Evolutionary conservation across 2,797 vertebrate species (phyloP), one percentile per base, ranked within the genome.

Genomic region (Helarctos malayanus): DNA sequence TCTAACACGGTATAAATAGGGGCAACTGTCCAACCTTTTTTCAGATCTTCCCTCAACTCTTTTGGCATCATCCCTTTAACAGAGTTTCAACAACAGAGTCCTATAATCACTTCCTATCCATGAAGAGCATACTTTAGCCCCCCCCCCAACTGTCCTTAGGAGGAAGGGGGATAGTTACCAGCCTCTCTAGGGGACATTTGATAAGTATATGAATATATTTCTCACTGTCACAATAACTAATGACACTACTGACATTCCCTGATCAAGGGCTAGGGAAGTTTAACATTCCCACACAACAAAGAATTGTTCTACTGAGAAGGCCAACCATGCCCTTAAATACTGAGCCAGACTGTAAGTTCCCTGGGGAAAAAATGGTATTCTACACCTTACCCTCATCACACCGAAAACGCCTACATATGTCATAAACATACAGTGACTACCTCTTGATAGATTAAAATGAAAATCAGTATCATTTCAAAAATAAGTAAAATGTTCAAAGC

Each of bases 391-490:
- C 7, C 52, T 93, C 65, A 63, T 52, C 27, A 23, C 13, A 75
- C 5, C 23, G 52, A 56, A 47, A 92, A 81, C 5, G 63, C 38
- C 16, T 65, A 45, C 25, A n/a, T 54, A 38, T 15, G 52, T 52
- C 94, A 81, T 49, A 63, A 92, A 84, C 9, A 41, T 18, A 75
- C 29, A 79, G 1, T 45, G 57, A 91, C 41, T 94, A 76, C 1
- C 9, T 80, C 69, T 68, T 61, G 21, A 87, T 29, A 68, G 29
- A 57, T 75, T 89, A 85, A 84, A 56, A 75, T 49, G 9, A 95
- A 94, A 91, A 80, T n/a, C 21, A 65, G 15, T 56, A 78, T 41
- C 75, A 92, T 81, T 89, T 96, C 29, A 54, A 88, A 95, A 84
- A 23, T n/a, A 47, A 92, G 69, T 54, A 83, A 76, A 89, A 65